Base-by-base conservation (phyloP, 30 jellyfish, hydroid and myxozoan genomes). In the Cassiopea xamachana region DNA sequence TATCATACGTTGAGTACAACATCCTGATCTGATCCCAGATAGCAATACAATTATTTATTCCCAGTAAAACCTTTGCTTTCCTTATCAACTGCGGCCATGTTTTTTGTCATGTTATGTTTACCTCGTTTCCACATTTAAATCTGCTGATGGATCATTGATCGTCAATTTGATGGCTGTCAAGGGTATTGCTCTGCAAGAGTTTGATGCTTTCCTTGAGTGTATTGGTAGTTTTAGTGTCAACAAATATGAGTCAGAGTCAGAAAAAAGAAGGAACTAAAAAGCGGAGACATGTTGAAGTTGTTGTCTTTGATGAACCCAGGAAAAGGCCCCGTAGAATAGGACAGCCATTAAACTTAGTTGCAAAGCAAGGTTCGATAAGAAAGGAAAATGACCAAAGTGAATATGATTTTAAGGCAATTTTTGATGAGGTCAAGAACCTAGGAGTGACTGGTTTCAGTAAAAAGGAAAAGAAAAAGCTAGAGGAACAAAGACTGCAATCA, bases 401-500 rank as follows among this genome's bases (percentile, higher is more conserved):
- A n/a, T 81, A 82, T 13, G 96, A 87, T 73, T 93, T 93, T 62
- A 86, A 51, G 13, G 67, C 89, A 46, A 69, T 93, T 60, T 95
- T 89, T 62, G 69, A 80, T 8, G 96, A 93, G 44, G 98, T 93
- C 1, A 93, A 83, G 72, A 93, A 78, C 43, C 85, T 93, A 45
- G 98, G 98, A 43, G 69, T 88, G 2, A 93, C 98, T 2, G 98
- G 98, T 46, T 84, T 93, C 55, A 93, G 94, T 61, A 76, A 90
- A 49, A 76, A 83, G 69, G 98, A 93, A 75, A 84, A 90, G 68
- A 87, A 73, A 59, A 80, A 83, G 80, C 16, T 60, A 17, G 90
- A 93, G 69, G 92, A 93, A 44, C 43, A 93, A 19, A 72, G 82
- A 47, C 73, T 87, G 48, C 96, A 93, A 46, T 72, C 84, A 44